Percentiles rank a stretch among this genome's conserved stretches.
Conservation (phyloP, 2,888 invertebrate genomes). For the Drosophila anomalata region DNA sequence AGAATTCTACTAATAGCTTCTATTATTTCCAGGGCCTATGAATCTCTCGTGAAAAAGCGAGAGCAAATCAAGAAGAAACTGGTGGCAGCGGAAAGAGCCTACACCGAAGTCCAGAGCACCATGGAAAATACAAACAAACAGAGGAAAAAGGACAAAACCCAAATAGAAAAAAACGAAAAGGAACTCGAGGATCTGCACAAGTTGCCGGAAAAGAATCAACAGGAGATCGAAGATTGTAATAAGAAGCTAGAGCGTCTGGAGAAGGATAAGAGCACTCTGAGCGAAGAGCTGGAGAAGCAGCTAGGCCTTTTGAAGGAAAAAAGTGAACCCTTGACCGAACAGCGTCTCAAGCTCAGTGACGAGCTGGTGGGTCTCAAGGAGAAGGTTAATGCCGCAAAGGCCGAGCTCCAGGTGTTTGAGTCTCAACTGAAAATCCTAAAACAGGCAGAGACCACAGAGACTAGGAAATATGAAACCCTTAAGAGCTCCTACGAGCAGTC, state of each 20-base stretch:
- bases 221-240: conserved; percentile 89
- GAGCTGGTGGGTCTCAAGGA: conserved; percentile 89
- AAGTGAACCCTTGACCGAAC: conserved; percentile 85
- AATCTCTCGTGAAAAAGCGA: conserved; percentile 85
- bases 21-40: conserved; percentile 85
- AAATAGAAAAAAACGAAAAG: conserved; percentile 87
- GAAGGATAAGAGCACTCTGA: conserved; percentile 85
- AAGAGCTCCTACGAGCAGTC: conserved; percentile 83
- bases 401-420: conserved; percentile 86
- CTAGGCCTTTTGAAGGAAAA: conserved; percentile 85
- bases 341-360: conserved; percentile 86
- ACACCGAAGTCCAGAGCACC: conserved; percentile 88
- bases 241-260: conserved; percentile 85
- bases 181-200: conserved; percentile 88
- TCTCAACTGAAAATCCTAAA: conserved; percentile 91
- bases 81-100: conserved; percentile 87
- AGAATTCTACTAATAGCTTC: not conserved
- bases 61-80: conserved; percentile 87
- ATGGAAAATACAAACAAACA: conserved; percentile 89
- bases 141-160: conserved; percentile 89
- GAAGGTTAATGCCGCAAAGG: conserved; percentile 89
- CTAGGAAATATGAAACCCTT: conserved; percentile 80
- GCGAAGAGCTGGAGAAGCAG: conserved; percentile 87
- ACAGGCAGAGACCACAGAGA: conserved; percentile 81
- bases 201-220: conserved; percentile 90